A percentile compares a stretch with the other conserved stretches of the same genome.
These are phyloP conservation scores for Brachionus plicatilis DNA, from an alignment of 1,140 invertebrate genomes.

Conservation along the genomic window DNA sequence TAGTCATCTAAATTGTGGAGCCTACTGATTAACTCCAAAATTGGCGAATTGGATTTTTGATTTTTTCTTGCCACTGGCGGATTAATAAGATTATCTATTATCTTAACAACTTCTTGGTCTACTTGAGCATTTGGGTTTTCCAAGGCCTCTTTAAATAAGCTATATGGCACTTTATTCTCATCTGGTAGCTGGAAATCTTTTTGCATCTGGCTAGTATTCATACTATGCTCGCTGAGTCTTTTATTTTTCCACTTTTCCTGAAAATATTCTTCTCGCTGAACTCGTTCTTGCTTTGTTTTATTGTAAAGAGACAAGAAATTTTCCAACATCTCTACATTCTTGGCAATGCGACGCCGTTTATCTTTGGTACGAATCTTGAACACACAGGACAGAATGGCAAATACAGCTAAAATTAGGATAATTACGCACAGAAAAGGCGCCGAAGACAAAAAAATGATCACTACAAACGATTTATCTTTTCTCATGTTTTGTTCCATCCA, in stretches of 20 bases:
- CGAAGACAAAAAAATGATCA: background rate
- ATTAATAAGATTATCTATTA: constrained; percentile 8
- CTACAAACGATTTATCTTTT: background rate
- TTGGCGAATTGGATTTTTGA: background rate
- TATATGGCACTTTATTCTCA: background rate
- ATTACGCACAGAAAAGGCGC: constrained; percentile 9
- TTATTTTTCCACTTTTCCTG: background rate
- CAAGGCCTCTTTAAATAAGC: background rate
- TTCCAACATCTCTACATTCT: background rate
- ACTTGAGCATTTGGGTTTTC: background rate
- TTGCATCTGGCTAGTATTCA: background rate
- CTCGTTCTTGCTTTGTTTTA: background rate
- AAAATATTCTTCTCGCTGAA: background rate
- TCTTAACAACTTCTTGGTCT: constrained; percentile 3
- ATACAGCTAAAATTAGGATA: background rate
- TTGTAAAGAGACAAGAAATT: constrained; percentile 12
- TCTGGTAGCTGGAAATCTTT: background rate
- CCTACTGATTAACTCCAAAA: background rate
- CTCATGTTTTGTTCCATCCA: background rate
- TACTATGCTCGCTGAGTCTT: background rate
- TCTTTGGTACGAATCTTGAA: background rate
- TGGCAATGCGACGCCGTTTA: background rate
- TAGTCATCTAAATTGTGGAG: background rate
- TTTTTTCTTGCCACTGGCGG: background rate
- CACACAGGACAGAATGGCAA: background rate